Conservation (phyloP, 2,888 invertebrate species). For the Machimus rusticus region DNA sequence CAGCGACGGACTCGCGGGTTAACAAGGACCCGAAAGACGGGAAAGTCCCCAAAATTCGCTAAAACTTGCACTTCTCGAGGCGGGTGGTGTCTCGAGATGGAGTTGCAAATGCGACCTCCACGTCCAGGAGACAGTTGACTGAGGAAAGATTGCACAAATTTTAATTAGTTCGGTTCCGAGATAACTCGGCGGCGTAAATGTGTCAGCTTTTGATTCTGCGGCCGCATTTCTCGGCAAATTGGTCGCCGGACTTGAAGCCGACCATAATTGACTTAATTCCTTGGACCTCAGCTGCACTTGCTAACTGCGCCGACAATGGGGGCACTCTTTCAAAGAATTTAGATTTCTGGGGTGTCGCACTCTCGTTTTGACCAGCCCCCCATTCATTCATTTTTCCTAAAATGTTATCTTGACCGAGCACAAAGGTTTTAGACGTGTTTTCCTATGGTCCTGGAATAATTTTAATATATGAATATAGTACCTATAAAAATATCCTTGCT, state of each 20-base stretch:
- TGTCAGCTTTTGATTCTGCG: conserved; percentile 29
- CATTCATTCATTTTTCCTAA: too few species aligned
- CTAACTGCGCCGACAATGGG: neutral
- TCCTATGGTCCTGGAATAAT: too few species aligned
- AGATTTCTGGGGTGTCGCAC: neutral
- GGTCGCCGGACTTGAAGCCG: conserved; percentile 15
- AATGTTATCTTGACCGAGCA: too few species aligned
- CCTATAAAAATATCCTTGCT: too few species aligned
- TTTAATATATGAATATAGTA: too few species aligned
- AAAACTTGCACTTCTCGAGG: neutral
- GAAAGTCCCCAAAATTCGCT: neutral
- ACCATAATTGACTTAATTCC: conserved; percentile 25
- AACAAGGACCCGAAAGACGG: neutral
- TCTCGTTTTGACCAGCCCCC: neutral
- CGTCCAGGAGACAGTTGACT: neutral
- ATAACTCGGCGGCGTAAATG: neutral
- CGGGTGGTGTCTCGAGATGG: neutral
- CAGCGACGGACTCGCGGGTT: neutral
- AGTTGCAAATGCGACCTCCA: neutral
- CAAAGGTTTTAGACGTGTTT: too few species aligned
- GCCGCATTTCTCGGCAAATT: conserved; percentile 33
- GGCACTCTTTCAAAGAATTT: neutral
- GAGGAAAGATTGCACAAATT: conserved; percentile 32
- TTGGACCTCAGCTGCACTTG: neutral
- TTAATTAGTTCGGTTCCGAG: conserved; percentile 21